Evolutionary conservation across 2,113 vertebrate genomes (phyloP).

Genomic region (Symphodus melops): DNA sequence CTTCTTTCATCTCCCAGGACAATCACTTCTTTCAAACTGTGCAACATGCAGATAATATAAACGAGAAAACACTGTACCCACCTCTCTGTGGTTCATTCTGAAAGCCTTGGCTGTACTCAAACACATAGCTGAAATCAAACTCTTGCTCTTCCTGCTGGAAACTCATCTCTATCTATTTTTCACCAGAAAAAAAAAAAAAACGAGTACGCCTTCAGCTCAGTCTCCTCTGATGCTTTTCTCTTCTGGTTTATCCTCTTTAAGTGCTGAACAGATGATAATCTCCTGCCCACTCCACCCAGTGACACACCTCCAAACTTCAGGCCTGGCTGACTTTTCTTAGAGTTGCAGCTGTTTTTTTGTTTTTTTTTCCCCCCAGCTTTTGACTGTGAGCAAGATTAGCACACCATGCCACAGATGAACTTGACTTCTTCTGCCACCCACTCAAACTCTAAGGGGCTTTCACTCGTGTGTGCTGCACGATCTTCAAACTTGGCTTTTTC

Average conservation of each 20-base stretch:
- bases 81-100: constrained; percentile 80
- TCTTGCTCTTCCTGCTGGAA: constrained; percentile 85
- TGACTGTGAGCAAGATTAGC: constrained; percentile 18
- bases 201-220: constrained; percentile 15
- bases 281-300: constrained; percentile 54
- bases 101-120: constrained; percentile 87
- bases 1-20: not conserved
- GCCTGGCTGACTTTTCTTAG: constrained; percentile 60
- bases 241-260: constrained; percentile 31
- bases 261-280: constrained; percentile 52
- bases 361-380: not conserved
- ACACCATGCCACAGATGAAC: constrained; percentile 18
- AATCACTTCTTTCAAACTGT: not conserved
- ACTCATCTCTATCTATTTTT: constrained; percentile 80
- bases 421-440: constrained; percentile 56
- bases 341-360: constrained; percentile 39
- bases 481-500: constrained; percentile 40
- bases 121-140: constrained; percentile 91
- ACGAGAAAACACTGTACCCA: constrained; percentile 70
- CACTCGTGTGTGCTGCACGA: constrained; percentile 36
- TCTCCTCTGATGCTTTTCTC: constrained; percentile 41
- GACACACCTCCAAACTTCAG: constrained; percentile 64
- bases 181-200: constrained; percentile 2
- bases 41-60: not conserved
- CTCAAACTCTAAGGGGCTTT: constrained; percentile 53